Base-by-base conservation (phyloP, 2,113 vertebrate species). In the Aspidoscelis tigris region DNA sequence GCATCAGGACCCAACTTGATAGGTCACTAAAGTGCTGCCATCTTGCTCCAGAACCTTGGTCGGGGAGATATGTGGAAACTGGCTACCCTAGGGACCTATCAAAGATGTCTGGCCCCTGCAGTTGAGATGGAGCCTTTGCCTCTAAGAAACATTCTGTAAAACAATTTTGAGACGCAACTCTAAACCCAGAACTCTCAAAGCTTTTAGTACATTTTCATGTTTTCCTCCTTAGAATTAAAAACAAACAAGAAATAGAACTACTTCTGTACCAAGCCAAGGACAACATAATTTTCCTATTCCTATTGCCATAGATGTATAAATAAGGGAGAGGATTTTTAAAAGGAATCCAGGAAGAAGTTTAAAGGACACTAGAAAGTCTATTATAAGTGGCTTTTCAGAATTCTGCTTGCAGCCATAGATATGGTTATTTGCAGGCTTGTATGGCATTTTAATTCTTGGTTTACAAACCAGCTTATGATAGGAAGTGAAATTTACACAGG, bases 401-500 rank as follows among this genome's bases (percentile, higher is more conserved):
- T 84, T 81, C 20, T 89, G 33, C 1, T 1, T 81, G 33, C 76
- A 68, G 69, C 21, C 73, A 71, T 70, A 5, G 0, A 58, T 84
- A 83, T 79, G 24, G 70, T 88, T 84, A 2, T 87, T 33, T 66
- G 70, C 64, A 86, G 85, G 78, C 74, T 71, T 10, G n/a, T 86
- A 1, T 88, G 80, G 68, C 86, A 82, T 90, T 90, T 92, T 84
- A 80, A 65, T 33, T 26, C 53, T 88, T 82, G 20, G 73, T 91
- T 91, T 91, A 83, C 41, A 84, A 87, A 82, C 4, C 43, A 89
- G 71, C 41, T 66, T 79, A 8, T 68, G 8, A 66, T 18, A 18
- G 53, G 61, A 77, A 86, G 7, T 73, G 72, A 89, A 92, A 91
- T 83, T 84, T 91, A 22, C 65, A 89, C 83, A 89, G 82, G 75